Evolutionary conservation across 2,888 invertebrate genomes (phyloP), one percentile per base, ranked within the genome.

Genomic region (Molorchus minor): DNA sequence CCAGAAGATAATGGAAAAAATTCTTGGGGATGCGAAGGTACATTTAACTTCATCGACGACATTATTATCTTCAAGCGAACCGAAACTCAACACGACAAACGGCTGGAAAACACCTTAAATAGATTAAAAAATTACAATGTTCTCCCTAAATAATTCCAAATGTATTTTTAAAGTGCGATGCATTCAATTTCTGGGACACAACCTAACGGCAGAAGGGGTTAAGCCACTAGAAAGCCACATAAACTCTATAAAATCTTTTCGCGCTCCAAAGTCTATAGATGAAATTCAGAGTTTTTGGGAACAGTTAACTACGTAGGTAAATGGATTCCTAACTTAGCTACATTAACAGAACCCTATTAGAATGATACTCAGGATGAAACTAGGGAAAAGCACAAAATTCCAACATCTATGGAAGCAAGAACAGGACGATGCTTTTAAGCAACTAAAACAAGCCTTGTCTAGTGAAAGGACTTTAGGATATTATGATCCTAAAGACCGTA

Each of bases 161-260:
- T 17, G 61, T 20, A 17, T 69, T 61, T 43, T 62, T 57, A 10
- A 61, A 40, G 15, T 43, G 65, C 7, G 76, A 77, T 44, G 56
- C 75, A 12, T 60, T 7, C 12, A 56, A 12, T 61, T 63, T 41
- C 35, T 61, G 3, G 57, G 58, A 8, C 63, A 63, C 44, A 16
- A 20, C 2, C 29, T 63, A 30, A 43, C 60, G 16, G 38, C 36
- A 12, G 29, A 47, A n/a, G 57, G 56, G 5, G 8, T 56, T 20
- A 56, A 38, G 13, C 47, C 56, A 16, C 16, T 56, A 21, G 46
- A 46, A n/a, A 38, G 19, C 1, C 47, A 56, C 17, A 21, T 56
- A 0, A 8, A 10, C 10, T 13, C 33, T 8, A 35, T 57, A 0
- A 44, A 52, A 13, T 29, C 0, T 3, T 38, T 41, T 29, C n/a